A percentile compares a stretch with the other conserved stretches of the same genome.
phyloP scores from a whole-genome alignment of 2,797 vertebrate species.

The Clarias pachynema region DNA sequence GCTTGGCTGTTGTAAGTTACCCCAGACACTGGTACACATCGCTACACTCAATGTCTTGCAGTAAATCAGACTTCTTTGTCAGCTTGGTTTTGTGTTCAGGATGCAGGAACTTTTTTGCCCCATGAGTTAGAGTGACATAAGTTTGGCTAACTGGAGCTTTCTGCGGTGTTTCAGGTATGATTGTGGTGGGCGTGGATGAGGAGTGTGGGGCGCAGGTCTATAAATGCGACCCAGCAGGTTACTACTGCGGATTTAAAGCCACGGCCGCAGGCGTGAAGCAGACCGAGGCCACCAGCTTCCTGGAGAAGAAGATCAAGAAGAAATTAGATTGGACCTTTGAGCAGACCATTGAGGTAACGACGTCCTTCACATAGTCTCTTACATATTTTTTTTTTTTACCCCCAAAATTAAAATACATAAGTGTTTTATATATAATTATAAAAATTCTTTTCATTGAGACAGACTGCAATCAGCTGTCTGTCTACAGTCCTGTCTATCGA shows the following conservation, averaged over 20 bases:
- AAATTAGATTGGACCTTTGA: conserved; percentile 97
- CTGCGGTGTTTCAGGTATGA: conserved; percentile 84
- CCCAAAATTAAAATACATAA: neutral
- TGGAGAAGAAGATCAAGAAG: conserved; percentile 99
- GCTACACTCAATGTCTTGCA: neutral
- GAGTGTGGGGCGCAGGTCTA: conserved; percentile 93
- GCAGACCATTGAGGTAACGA: conserved; percentile 91
- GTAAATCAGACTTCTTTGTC: neutral
- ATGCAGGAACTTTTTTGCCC: neutral
- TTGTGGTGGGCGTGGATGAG: conserved; percentile 92
- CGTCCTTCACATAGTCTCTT: neutral
- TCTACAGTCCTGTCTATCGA: conserved; percentile 88
- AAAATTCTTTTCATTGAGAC: conserved; percentile 5
- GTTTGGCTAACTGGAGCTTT: neutral
- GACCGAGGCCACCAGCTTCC: conserved; percentile 96
- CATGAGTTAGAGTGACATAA: neutral
- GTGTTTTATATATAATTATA: neutral
- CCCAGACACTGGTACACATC: too few relatives aligned
- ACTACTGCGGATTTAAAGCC: conserved; percentile 98
- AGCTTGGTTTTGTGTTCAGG: neutral
- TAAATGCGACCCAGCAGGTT: conserved; percentile 96
- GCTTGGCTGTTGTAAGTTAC: conserved; percentile 92
- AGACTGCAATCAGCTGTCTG: conserved; percentile 87
- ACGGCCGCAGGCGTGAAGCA: conserved; percentile 98
- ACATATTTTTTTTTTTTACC: neutral